phyloP scores from a whole-genome alignment of 2,888 invertebrate genomes.

The Gibbula magus region DNA sequence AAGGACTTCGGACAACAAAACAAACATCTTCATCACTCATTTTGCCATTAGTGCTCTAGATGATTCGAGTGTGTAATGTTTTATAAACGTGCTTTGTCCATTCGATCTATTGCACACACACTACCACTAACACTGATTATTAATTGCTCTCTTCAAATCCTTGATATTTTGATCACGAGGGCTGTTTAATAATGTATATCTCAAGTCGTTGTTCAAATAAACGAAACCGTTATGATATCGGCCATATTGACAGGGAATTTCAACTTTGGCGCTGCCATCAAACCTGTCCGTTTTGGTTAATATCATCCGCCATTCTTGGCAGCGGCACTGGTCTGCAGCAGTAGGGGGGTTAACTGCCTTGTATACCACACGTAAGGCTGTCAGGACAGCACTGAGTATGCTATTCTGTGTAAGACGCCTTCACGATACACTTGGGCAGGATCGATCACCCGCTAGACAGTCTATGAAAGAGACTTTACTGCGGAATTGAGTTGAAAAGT shows the following conservation, averaged over 20 bases:
- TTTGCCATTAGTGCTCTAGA: too few relatives aligned
- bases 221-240: background rate
- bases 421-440: background rate
- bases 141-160: background rate
- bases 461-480: background rate
- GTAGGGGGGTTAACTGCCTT: background rate
- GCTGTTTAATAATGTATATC: background rate
- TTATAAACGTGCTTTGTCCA: background rate
- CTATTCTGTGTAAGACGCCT: background rate
- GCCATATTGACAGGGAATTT: background rate
- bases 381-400: background rate
- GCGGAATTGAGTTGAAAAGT: slow-evolving; percentile 4
- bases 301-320: background rate
- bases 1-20: too few relatives aligned
- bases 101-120: too few relatives aligned
- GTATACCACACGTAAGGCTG: background rate
- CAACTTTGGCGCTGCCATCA: background rate
- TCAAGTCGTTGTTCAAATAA: background rate
- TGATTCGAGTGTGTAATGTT: background rate
- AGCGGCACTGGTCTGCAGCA: background rate
- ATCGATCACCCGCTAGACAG: background rate
- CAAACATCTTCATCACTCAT: too few relatives aligned
- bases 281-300: background rate
- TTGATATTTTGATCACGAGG: background rate
- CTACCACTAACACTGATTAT: background rate